These are phyloP conservation scores for Sthenelais limicola DNA, from an alignment of 2,888 invertebrate genomes.

Conservation along the genomic window DNA sequence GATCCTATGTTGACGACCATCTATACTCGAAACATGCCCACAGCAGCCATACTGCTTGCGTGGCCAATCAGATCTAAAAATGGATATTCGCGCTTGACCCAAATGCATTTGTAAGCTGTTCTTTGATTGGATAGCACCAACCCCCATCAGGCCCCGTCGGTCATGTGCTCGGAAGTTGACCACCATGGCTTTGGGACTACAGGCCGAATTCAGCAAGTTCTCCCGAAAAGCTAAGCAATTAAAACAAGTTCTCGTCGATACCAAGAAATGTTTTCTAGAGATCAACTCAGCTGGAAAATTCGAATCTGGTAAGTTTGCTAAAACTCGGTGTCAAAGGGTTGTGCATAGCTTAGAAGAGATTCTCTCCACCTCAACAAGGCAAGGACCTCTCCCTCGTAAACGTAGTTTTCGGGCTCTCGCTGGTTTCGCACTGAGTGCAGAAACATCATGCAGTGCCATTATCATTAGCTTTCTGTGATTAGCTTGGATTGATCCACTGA, in stretches of 20 bases:
- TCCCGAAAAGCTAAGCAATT: slow-evolving; percentile 41
- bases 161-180: slow-evolving; percentile 39
- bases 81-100: no score
- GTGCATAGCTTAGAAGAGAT: not conserved
- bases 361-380: not conserved
- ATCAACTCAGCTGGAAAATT: slow-evolving; percentile 38
- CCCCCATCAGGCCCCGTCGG: no score
- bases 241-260: slow-evolving; percentile 40
- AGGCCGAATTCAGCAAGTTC: slow-evolving; percentile 37
- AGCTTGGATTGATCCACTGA: no score
- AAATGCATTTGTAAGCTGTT: no score
- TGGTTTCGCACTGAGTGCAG: not conserved
- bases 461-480: no score
- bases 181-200: slow-evolving; percentile 31
- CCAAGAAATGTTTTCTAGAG: slow-evolving; percentile 44
- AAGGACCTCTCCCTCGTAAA: not conserved
- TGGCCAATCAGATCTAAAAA: no score
- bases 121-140: no score
- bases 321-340: not conserved
- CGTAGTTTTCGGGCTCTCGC: not conserved
- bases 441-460: not conserved
- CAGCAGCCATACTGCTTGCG: no score
- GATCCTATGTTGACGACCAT: not conserved
- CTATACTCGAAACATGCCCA: no score
- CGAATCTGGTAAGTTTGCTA: slow-evolving; percentile 16